Evolutionary conservation across 2,797 vertebrate genomes (phyloP), one percentile per base, ranked within the genome.

Genomic region (Phyllotis vaccarum): DNA sequence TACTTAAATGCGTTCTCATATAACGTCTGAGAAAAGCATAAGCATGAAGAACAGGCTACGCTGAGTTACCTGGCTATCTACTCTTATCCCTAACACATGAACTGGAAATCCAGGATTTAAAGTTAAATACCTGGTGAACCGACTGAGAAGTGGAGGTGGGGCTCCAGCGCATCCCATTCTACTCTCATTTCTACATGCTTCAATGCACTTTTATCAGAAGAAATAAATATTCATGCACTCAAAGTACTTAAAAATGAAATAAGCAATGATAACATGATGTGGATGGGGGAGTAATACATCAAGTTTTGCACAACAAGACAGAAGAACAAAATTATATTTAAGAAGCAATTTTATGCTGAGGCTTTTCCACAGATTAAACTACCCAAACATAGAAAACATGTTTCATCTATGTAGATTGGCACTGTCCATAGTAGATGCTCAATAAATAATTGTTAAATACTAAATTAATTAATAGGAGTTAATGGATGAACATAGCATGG

Each of bases 21-120:
- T 56, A 58, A 86, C 89, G 68, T 83, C 80, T 86, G 60, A 78
- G n/a, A 79, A 79, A 80, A 94, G 54, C 22, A 22, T 31, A 3
- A 90, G 83, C 94, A 74, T 27, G 62, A 91, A 68, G 43, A 68
- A 22, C 16, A 58, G 34, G 54, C 27, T 37, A 40, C 62, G 14
- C 2, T 52, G 62, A 79, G 49, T 0, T 70, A 83, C 66, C 78
- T 49, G n/a, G 27, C 27, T 78, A 46, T 24, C 29, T 37, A 22
- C 49, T 94, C 78, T 83, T 60, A 94, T 94, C 62, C 86, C 54
- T 31, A 79, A n/a, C 31, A 62, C 56, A 66, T 52, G 76, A 87
- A 46, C 11, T 4, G 24, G 75, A 52, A 76, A 76, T 52, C 24
- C 19, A 29, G 75, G 56, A 49, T 82, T 80, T 49, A 93, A 83